These are phyloP conservation scores for Drosophila novamexicana DNA, from an alignment of 1,140 invertebrate genomes.

Conservation along the genomic window DNA sequence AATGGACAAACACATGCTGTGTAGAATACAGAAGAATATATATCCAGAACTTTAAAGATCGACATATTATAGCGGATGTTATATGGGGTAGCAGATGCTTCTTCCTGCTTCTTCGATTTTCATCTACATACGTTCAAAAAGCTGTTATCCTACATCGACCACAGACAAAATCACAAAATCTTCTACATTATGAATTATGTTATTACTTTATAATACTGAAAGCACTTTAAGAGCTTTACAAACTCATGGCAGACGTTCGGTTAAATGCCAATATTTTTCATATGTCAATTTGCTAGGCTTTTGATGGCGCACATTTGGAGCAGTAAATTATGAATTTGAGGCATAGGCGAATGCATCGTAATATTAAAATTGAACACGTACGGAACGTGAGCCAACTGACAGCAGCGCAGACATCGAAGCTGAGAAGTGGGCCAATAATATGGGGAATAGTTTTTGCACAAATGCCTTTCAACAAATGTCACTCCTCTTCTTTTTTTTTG, in stretches of 20 bases:
- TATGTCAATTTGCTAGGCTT: constrained; percentile 40
- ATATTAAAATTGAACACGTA: constrained; percentile 71
- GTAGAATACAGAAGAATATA: too few species aligned
- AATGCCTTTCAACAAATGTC: constrained; percentile 21
- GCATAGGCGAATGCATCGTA: constrained; percentile 47
- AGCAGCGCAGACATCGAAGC: constrained; percentile 11
- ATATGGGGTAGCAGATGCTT: too few species aligned
- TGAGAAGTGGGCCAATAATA: constrained; percentile 10
- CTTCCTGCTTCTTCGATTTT: too few species aligned
- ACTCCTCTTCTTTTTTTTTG: not conserved
- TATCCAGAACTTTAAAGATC: too few species aligned
- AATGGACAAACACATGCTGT: too few species aligned
- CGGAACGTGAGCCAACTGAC: constrained; percentile 48
- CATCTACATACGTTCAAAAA: too few species aligned
- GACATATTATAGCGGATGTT: too few species aligned
- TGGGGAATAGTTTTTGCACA: constrained; percentile 46
- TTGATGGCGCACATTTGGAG: constrained; percentile 27
- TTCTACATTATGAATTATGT: not conserved
- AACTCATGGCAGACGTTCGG: not conserved
- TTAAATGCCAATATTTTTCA: constrained; percentile 39
- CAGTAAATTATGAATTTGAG: constrained; percentile 44
- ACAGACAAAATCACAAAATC: too few species aligned
- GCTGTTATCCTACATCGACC: too few species aligned
- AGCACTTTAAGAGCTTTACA: constrained; percentile 11
- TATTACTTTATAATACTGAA: constrained; percentile 11